phyloP scores from a whole-genome alignment of 2,888 invertebrate species.

The Ptychoptera albimana region DNA sequence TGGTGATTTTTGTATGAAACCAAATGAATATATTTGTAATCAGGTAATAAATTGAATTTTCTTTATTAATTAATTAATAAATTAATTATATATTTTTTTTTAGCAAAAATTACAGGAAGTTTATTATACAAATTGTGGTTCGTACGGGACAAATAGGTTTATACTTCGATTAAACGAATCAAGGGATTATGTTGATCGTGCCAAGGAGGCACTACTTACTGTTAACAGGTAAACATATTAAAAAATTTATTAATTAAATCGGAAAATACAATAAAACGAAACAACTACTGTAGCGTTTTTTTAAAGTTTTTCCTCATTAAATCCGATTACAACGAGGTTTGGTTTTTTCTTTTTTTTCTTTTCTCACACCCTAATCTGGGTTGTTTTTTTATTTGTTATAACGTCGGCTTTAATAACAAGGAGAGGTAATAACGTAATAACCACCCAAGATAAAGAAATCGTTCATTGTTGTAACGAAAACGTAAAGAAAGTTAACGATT shows the following conservation, averaged over 20 bases:
- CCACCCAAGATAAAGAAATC: no score
- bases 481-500: no score
- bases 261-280: no score
- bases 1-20: constrained; percentile 73
- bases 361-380: no score
- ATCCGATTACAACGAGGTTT: no score
- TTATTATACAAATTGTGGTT: constrained; percentile 30
- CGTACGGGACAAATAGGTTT: constrained; percentile 30
- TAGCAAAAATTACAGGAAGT: constrained; percentile 26
- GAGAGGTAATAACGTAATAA: no score
- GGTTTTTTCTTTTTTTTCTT: no score
- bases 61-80: not conserved
- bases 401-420: no score
- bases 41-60: constrained; percentile 17
- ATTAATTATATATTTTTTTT: constrained; percentile 4
- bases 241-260: not conserved
- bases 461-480: no score
- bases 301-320: no score
- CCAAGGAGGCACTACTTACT: constrained; percentile 25
- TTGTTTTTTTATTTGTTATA: no score
- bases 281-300: no score
- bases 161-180: constrained; percentile 30
- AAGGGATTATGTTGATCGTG: constrained; percentile 28
- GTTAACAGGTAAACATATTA: constrained; percentile 21
- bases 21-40: constrained; percentile 39